Base-by-base conservation (phyloP, 2,888 invertebrate genomes). In the Drepana falcataria region DNA sequence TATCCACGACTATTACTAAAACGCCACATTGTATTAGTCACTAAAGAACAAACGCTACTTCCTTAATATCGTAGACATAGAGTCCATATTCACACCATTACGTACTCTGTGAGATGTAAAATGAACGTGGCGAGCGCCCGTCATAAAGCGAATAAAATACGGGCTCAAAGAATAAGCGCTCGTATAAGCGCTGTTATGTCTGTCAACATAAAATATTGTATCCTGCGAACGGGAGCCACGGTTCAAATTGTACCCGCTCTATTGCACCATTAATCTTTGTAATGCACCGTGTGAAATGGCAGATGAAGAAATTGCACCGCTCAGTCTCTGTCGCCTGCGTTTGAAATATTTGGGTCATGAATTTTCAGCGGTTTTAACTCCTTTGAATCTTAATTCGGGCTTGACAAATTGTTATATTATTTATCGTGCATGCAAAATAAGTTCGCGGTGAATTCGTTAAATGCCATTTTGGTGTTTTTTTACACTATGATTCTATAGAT, bases 91-190 rank as follows among this genome's bases (percentile, higher is more conserved):
- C 7, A 61, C 35, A 33, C 5, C 59, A 54, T 21, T 7, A 54
- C 52, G 48, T 54, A 51, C 59, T 64, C 60, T 53, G 48, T 54
- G 48, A 53, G 57, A 61, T 61, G 61, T 55, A 64, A 51, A 59
- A 65, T 58, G 63, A 72, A 60, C 64, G 58, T 78, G 74, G 81
- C 75, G 66, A 69, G 73, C 71, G 81, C 78, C 84, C 87, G 88
- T 91, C 90, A 90, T 90, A 90, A 90, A 91, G 87, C 87, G 87
- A 88, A 90, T 90, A 91, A 91, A 90, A 90, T 90, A 91, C 88
- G 89, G 83, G 84, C 88, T 87, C 89, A 88, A 91, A 90, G 90
- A 90, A 90, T 90, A 89, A 91, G 87, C 85, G 90, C 79, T 89
- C 85, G 87, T 86, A 86, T 90, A 90, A 89, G 86, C 85, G 87